These are phyloP conservation scores for Xenus cinereus DNA, from an alignment of 2,113 vertebrate species.

Conservation along the genomic window DNA sequence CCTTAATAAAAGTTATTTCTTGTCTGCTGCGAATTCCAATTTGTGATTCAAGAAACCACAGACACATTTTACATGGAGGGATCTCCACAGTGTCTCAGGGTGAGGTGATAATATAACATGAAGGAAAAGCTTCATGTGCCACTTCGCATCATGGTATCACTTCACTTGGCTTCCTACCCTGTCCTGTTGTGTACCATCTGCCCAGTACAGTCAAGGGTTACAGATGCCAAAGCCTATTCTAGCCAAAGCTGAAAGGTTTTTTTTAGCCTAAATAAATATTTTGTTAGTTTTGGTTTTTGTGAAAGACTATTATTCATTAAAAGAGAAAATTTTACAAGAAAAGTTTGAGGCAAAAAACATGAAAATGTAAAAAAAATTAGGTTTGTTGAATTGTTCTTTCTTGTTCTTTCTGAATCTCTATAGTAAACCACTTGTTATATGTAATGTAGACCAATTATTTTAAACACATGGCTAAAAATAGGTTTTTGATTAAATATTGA, in stretches of 20 bases:
- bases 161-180: neutral
- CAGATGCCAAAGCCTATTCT: neutral
- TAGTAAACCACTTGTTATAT: neutral
- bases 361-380: neutral
- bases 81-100: neutral
- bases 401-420: neutral
- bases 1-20: neutral
- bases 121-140: neutral
- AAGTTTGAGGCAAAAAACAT: neutral
- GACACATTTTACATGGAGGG: neutral
- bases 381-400: neutral
- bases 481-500: neutral
- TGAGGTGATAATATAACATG: neutral
- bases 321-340: neutral
- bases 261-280: neutral
- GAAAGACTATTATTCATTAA: neutral
- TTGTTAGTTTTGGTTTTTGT: neutral
- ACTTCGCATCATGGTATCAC: neutral
- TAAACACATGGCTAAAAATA: neutral
- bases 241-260: neutral
- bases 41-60: neutral
- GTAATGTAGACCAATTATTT: neutral
- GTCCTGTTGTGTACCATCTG: neutral
- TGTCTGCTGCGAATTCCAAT: neutral
- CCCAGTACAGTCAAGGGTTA: neutral